A percentile compares a stretch with the other conserved stretches of the same genome.
Conservation (phyloP, 1,140 invertebrate species). For the Bombus pascuorum region DNA sequence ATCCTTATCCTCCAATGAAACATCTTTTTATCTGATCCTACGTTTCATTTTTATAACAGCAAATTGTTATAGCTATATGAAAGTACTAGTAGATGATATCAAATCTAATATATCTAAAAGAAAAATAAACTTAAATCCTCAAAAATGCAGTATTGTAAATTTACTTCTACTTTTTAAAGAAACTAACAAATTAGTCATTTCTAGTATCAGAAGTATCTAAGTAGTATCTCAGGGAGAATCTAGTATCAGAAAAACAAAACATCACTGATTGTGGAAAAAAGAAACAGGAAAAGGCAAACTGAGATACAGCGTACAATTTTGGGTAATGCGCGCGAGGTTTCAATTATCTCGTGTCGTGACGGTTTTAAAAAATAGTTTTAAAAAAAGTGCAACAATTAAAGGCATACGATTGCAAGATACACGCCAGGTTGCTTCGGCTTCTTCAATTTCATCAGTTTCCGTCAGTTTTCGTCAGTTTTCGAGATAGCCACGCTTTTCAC, state of each 20-base stretch:
- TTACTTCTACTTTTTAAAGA: background rate
- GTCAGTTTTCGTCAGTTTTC: background rate
- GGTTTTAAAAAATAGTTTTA: background rate
- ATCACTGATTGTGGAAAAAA: background rate
- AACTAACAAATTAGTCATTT: background rate
- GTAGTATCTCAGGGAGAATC: background rate
- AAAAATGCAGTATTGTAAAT: too few relatives aligned
- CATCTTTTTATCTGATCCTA: too few relatives aligned
- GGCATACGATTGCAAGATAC: background rate
- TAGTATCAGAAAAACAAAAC: background rate
- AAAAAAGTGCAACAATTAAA: background rate
- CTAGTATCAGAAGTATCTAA: background rate
- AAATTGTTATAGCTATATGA: background rate
- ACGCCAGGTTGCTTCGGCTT: background rate
- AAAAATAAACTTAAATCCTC: too few relatives aligned
- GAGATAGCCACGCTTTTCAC: background rate
- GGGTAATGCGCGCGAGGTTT: background rate
- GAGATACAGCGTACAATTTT: slow-evolving; percentile 2
- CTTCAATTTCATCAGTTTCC: background rate
- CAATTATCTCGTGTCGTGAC: background rate
- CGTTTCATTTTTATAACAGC: too few relatives aligned
- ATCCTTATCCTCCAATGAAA: too few relatives aligned
- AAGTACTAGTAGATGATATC: too few relatives aligned
- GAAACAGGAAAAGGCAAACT: background rate
- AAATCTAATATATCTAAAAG: too few relatives aligned